Percentiles rank a stretch among this genome's conserved stretches.
These are phyloP conservation scores for Drosophila nigrodunni DNA, from an alignment of 1,140 invertebrate genomes.

Conservation along the genomic window DNA sequence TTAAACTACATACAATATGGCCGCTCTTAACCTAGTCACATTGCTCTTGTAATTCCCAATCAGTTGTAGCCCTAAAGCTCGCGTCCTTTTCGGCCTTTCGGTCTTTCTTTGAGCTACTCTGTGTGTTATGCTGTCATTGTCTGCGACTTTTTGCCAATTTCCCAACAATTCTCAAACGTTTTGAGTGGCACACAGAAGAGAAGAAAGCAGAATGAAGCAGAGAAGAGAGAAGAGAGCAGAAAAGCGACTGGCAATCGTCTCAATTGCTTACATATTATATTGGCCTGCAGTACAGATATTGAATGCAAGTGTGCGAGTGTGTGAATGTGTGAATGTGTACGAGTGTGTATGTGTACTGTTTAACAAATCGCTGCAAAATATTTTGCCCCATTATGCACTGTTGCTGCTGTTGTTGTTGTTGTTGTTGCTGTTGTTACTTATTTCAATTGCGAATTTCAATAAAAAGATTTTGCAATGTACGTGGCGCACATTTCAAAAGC, in stretches of 20 bases:
- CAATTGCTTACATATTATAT: conserved; percentile 50
- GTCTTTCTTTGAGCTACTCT: not conserved
- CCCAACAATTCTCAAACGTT: conserved; percentile 14
- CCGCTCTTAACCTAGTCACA: not conserved
- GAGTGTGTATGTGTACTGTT: conserved; percentile 37
- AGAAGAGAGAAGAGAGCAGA: not conserved
- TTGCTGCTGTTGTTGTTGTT: conserved; percentile 29
- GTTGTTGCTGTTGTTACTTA: conserved; percentile 42
- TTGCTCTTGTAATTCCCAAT: not conserved
- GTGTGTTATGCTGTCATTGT: not conserved
- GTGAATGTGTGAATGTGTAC: not conserved
- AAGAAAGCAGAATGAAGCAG: not conserved
- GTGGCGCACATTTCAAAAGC: conserved; percentile 76
- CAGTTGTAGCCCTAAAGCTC: not conserved
- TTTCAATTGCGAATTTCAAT: conserved; percentile 58
- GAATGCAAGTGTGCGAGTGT: not conserved
- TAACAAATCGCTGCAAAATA: conserved; percentile 73
- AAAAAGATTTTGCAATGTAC: conserved; percentile 65
- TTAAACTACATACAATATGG: too few species aligned
- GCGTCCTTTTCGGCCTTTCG: not conserved
- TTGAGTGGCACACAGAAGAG: conserved; percentile 19
- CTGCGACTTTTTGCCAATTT: conserved; percentile 21
- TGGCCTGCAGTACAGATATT: conserved; percentile 20
- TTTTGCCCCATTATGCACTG: conserved; percentile 64
- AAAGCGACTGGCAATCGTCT: conserved; percentile 43